Evolutionary conservation across 2,113 vertebrate species (phyloP), one percentile per base, ranked within the genome.

Genomic region (Sminthopsis crassicaudata): DNA sequence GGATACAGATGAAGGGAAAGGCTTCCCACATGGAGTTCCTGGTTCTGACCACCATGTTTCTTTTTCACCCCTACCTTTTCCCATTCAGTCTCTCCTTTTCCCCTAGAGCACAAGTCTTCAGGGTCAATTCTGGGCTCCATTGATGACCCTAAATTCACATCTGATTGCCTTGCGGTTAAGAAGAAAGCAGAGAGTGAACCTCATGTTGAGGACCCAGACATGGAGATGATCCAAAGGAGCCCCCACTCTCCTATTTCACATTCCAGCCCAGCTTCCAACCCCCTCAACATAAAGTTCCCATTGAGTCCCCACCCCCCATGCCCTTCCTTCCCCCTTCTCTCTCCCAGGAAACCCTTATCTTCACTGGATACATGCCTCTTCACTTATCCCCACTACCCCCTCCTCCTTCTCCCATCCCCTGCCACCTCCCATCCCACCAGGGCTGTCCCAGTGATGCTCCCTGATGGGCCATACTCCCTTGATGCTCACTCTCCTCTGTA

Each of bases 321-420:
- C 76, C 2, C 14, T 9, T 26, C 23, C 52, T 2, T 0, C 8
- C 6, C 42, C 50, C 6, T 98, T 27, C 98, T 98, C 8, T 98
- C 98, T 98, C 94, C 98, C 98, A 0, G 84, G 98, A 84, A 84
- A 89, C 98, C 98, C 91, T 96, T 98, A 6, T 97, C 98, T 42
- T 53, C 93, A 54, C 97, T 84, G 97, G 98, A 92, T 96, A 98
- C 36, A 91, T 98, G 57, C 97, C 98, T 98, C 26, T 96, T 97
- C 3, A 84, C 98, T 1, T 98, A 97, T 36, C 8, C 94, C 46
- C 98, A 98, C 60, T 97, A 97, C 95, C 96, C 98, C 3, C 92
- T 95, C n/a, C 42, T 98, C 57, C 54, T 99, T 54, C 91, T 99
- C 27, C 98, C 98, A 3, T 98, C 98, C 0, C 99, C 98, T 60